Conservation (phyloP, 2,888 invertebrate genomes). For the Rhopalosiphum nymphaeae region DNA sequence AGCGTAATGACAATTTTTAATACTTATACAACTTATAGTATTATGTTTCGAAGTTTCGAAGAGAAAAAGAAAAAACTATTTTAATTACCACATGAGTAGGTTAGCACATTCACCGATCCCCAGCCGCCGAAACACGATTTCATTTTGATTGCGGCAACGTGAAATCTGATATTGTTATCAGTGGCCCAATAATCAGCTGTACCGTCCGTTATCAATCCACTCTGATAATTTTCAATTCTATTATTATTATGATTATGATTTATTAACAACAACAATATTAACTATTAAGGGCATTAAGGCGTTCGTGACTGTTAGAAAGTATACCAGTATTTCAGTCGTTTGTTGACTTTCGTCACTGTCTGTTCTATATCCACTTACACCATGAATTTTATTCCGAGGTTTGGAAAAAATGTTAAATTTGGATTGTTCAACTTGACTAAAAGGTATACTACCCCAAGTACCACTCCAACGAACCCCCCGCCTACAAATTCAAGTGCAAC, state of each 20-base stretch:
- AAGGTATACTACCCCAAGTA: conserved; percentile 14
- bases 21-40: background rate
- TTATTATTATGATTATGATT: background rate
- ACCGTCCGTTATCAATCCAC: background rate
- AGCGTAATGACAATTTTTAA: background rate
- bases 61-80: background rate
- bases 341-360: background rate
- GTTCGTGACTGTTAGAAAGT: background rate
- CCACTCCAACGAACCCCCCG: background rate
- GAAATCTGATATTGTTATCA: conserved; percentile 26
- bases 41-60: background rate
- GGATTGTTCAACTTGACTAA: conserved; percentile 5
- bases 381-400: conserved; percentile 33
- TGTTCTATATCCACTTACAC: background rate
- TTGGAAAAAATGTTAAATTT: conserved; percentile 15
- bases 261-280: background rate
- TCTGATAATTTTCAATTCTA: background rate
- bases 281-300: background rate
- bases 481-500: background rate
- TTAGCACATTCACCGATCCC: background rate
- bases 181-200: background rate
- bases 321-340: background rate
- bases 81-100: background rate
- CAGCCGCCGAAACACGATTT: conserved; percentile 7
- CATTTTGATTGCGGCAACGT: conserved; percentile 21